Base-by-base conservation (phyloP, 23 tunicate species). In the Trididemnum nubilum region DNA sequence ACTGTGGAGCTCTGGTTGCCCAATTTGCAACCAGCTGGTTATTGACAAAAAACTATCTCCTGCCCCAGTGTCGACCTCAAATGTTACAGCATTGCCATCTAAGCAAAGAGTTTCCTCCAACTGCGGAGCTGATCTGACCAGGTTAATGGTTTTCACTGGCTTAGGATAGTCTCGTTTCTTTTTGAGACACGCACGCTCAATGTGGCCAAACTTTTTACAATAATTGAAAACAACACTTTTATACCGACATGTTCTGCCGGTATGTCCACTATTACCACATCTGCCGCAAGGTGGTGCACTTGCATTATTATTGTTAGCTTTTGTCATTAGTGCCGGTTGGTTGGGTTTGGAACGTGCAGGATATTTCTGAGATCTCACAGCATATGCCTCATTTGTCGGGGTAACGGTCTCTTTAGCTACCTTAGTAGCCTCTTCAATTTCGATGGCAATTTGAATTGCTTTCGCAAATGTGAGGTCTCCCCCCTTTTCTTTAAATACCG, bases 131-230 rank as follows among this genome's bases (percentile, higher is more conserved):
- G 63, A 44, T 4, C 29, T 24, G 22, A 78, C 35, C 5, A 19
- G n/a, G 9, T 78, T 78, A 35, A 78, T 61, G 61, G 26, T 19
- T 23, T 22, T 34, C 2, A 78, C 24, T 28, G 25, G 37, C 80
- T 74, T 18, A 7, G 75, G 25, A 24, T 26, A 21, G 36, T 69
- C 19, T 33, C 38, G 7, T 69, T 69, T 69, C 36, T 69, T 69
- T 30, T 69, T 69, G 33, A 69, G 23, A 33, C 79, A 74, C 9
- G 79, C 63, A 19, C 22, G 29, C 29, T 74, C 79, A n/a, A 74
- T 38, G 32, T 74, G 79, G n/a, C 79, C 79, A 3, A 71, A 21
- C 18, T 44, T 39, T 37, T 74, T 74, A 44, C 79, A 74, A 74
- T 21, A 74, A 26, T 44, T 39, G 29, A 61, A 74, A 7, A 30